Percentiles rank a stretch among this genome's conserved stretches.
phyloP scores from a whole-genome alignment of 2,797 vertebrate species.

The Chrosomus eos region DNA sequence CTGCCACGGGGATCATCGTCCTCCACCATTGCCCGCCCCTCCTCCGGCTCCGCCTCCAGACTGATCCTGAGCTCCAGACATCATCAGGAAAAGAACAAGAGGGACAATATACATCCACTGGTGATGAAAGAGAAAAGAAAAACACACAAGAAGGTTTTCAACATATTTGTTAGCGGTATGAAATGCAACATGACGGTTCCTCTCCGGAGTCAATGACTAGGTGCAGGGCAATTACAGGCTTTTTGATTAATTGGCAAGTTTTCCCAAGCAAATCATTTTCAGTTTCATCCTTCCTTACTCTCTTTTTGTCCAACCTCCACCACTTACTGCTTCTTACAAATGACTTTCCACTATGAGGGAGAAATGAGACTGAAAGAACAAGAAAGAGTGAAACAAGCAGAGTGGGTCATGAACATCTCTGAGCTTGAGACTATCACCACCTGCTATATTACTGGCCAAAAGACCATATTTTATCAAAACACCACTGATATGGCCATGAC shows the following conservation, averaged over 20 bases:
- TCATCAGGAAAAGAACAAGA: slow-evolving; percentile 94
- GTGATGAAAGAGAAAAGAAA: slow-evolving; percentile 32
- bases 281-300: slow-evolving; percentile 48
- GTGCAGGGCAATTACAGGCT: background rate
- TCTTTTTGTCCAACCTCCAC: slow-evolving; percentile 9
- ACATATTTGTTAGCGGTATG: background rate
- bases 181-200: background rate
- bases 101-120: slow-evolving; percentile 98
- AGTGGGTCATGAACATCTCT: slow-evolving; percentile 21
- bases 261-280: slow-evolving; percentile 37
- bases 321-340: slow-evolving; percentile 10
- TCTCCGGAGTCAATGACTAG: slow-evolving; percentile 29
- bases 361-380: slow-evolving; percentile 30
- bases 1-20: slow-evolving; percentile 69
- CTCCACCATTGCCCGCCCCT: slow-evolving; percentile 78
- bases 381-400: background rate
- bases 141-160: background rate
- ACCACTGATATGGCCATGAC: slow-evolving; percentile 41
- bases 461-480: background rate
- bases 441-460: background rate
- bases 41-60: slow-evolving; percentile 84
- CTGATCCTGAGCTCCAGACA: slow-evolving; percentile 92
- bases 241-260: slow-evolving; percentile 10
- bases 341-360: slow-evolving; percentile 3
- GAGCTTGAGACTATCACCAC: background rate